Evolutionary conservation across 2,888 invertebrate genomes (phyloP), one percentile per base, ranked within the genome.

Genomic region (Harmothoe impar): DNA sequence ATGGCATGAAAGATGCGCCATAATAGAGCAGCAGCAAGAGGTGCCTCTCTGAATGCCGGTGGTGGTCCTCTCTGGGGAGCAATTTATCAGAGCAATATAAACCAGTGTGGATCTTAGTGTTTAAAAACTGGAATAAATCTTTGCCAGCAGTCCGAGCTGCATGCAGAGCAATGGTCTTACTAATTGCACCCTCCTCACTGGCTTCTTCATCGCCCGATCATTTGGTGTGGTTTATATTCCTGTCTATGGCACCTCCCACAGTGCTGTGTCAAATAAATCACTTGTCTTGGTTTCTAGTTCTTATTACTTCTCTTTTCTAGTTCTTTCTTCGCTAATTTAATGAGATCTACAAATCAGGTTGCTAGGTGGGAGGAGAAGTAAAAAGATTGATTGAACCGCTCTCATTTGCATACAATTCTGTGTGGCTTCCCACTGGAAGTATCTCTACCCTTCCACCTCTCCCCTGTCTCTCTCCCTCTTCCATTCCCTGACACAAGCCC

Each of bases 271-370:
- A n/a, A 20, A 62, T 62, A 62, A 62, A 62, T 62, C 62, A n/a
- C 62, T 15, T 62, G 62, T 62, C 23, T 20, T 20, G 1, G 20
- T 62, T 62, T 62, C n/a, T 62, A 62, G 62, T 20, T 43, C 43
- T 10, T 43, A 43, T 10, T 10, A 43, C 43, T 43, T 43, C 43
- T 10, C 3, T 3, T 62, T 20, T 62, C 0, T 3, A 62, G 7
- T 62, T n/a, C n/a, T 62, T 62, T 62, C n/a, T 62, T n/a, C 62
- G 3, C 62, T n/a, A 62, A 62, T n/a, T n/a, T 62, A n/a, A 62
- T 62, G 62, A 62, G 62, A 62, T 62, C 62, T 62, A 62, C 62
- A 62, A 62, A 62, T 62, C 62, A 62, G 7, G 20, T 62, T 62
- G 23, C 20, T 3, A n/a, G 62, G 62, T 29, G 72, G 72, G 0